Evolutionary conservation across 2,888 invertebrate genomes (phyloP).

Genomic region (Bellardia pandia): DNA sequence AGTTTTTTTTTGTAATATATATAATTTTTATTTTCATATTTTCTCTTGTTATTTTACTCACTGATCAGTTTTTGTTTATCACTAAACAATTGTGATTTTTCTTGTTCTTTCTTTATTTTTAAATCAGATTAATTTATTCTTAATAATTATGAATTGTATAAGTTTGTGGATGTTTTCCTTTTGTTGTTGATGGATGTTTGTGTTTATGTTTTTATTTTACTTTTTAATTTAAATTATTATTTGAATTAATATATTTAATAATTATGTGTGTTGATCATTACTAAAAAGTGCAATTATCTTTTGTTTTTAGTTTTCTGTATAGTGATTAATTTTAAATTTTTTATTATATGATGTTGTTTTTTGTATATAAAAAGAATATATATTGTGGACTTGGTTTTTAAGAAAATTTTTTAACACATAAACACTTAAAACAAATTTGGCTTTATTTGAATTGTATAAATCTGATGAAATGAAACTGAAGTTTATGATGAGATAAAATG

Average conservation of each 20-base stretch:
- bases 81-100: slow-evolving; percentile 59
- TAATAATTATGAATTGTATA: slow-evolving; percentile 59
- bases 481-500: not conserved
- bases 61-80: slow-evolving; percentile 58
- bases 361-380: slow-evolving; percentile 30
- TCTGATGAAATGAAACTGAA: not conserved
- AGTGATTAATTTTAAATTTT: slow-evolving; percentile 49
- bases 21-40: slow-evolving; percentile 36
- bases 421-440: slow-evolving; percentile 12
- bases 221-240: slow-evolving; percentile 19
- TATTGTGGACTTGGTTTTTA: slow-evolving; percentile 16
- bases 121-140: slow-evolving; percentile 44
- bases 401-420: slow-evolving; percentile 5
- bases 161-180: slow-evolving; percentile 41
- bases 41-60: slow-evolving; percentile 33
- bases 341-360: slow-evolving; percentile 15
- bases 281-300: slow-evolving; percentile 70
- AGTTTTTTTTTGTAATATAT: slow-evolving; percentile 35
- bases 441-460: not conserved
- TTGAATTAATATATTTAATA: slow-evolving; percentile 30
- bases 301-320: slow-evolving; percentile 39
- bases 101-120: slow-evolving; percentile 4
- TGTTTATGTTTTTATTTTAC: slow-evolving; percentile 31
- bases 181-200: slow-evolving; percentile 26
- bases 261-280: slow-evolving; percentile 66